Evolutionary conservation across 2,888 invertebrate genomes (phyloP).

Genomic region (Danaus chrysippus): DNA sequence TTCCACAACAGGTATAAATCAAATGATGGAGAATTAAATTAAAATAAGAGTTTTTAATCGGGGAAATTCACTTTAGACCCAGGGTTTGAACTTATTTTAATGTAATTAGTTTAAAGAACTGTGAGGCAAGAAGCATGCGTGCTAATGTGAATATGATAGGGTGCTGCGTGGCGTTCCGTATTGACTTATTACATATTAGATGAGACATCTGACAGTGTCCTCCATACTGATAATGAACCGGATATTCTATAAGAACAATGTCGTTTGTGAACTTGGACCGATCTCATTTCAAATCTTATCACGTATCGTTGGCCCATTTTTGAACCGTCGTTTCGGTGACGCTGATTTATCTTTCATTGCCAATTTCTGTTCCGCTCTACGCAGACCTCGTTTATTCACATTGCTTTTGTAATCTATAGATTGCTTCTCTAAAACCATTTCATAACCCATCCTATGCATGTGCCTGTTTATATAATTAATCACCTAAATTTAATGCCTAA

Average conservation of each 20-base stretch:
- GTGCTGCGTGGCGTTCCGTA: conserved; percentile 55
- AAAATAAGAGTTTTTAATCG: conserved; percentile 62
- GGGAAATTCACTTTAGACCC: conserved; percentile 37
- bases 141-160: conserved; percentile 54
- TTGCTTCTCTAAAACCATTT: conserved; percentile 11
- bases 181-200: conserved; percentile 3
- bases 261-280: conserved; percentile 22
- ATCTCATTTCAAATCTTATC: conserved; percentile 31
- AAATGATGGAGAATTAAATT: conserved; percentile 68
- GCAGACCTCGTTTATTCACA: conserved; percentile 72
- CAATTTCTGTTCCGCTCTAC: conserved; percentile 48
- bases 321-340: conserved; percentile 29
- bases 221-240: conserved; percentile 27
- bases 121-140: conserved; percentile 85
- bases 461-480: conserved; percentile 1
- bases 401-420: conserved; percentile 40
- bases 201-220: conserved; percentile 18
- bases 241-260: conserved; percentile 27
- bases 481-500: conserved; percentile 5
- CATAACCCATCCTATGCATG: conserved; percentile 11
- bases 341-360: conserved; percentile 34
- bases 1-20: conserved; percentile 92
- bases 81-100: conserved; percentile 70
- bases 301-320: conserved; percentile 28
- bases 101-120: conserved; percentile 68